Evolutionary conservation across 2,113 vertebrate species (phyloP), one percentile per base, ranked within the genome.

Genomic region (Ageneiosus marmoratus): DNA sequence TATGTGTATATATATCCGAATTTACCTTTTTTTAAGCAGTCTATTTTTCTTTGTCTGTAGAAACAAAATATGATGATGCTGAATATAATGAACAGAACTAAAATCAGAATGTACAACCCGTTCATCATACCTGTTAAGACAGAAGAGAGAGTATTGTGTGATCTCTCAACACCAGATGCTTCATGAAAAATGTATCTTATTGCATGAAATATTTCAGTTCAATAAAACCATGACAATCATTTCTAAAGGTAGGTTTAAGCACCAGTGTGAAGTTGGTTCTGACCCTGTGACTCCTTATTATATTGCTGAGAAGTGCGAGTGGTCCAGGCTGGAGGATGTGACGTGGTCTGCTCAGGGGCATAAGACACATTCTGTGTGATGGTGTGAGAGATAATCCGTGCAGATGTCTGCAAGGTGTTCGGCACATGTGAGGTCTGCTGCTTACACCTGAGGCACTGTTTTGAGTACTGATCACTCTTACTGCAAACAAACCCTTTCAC

Each of bases 21-120:
- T 83, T 75, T 62, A 87, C 86, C 51, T 50, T 82, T 62, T 34
- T 87, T 87, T 29, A 87, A 58, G 53, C 86, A 87, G n/a, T 79
- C 83, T 22, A 84, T 84, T 73, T 82, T 81, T 60, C 74, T 74
- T 81, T 41, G 58, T 70, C 69, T 82, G 86, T 53, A 84, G 41
- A 82, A 16, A 24, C 24, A 60, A 20, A 69, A 16, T 37, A 0
- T 24, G 27, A 82, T 46, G 44, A 84, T 15, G 58, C 2, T 11
- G 12, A 63, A 53, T n/a, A 70, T 0, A 32, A 75, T n/a, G 10
- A 9, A 70, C 27, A 79, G 16, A 1, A 60, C 20, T 32, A 34
- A 76, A 79, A 67, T 2, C 46, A 84, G 18, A 76, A 74, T 7
- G 56, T 18, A 41, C 1, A 44, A 46, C 20, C 37, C 37, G 37